Percentiles rank a stretch among this genome's conserved stretches.
These are phyloP conservation scores for Halocynthia roretzi DNA, from an alignment of 23 tunicate genomes.

Conservation along the genomic window DNA sequence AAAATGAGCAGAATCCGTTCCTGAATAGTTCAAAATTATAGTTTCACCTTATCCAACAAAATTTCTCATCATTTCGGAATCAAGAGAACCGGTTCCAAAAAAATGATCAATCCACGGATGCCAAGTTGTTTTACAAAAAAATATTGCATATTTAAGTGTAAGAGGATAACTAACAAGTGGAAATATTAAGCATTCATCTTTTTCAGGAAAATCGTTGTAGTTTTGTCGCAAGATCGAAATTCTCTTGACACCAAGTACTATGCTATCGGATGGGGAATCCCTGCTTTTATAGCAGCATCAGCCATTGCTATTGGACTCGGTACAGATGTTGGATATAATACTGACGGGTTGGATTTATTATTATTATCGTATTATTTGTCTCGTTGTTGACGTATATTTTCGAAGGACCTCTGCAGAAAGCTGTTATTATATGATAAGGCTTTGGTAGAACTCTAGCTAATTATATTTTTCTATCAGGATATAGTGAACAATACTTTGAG, in stretches of 20 bases:
- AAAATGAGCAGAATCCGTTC: too few relatives aligned
- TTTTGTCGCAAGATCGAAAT: constrained; percentile 25
- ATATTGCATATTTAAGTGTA: too few relatives aligned
- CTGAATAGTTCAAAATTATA: too few relatives aligned
- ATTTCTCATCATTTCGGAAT: not conserved
- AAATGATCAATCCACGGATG: not conserved
- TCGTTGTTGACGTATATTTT: not conserved
- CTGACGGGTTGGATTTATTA: constrained; percentile 10
- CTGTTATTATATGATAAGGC: too few relatives aligned
- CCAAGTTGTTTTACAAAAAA: too few relatives aligned
- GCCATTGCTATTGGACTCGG: constrained; percentile 5
- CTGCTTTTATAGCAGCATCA: constrained; percentile 4
- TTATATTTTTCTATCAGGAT: too few relatives aligned
- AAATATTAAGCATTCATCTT: not conserved
- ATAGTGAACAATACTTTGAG: too few relatives aligned
- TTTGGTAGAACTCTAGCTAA: too few relatives aligned
- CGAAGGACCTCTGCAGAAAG: too few relatives aligned
- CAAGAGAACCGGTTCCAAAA: not conserved
- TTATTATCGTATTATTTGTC: not conserved
- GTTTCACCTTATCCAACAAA: too few relatives aligned
- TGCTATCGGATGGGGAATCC: constrained; percentile 40
- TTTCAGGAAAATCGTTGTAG: constrained; percentile 48
- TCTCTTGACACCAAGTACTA: constrained; percentile 13
- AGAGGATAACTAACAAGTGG: too few relatives aligned
- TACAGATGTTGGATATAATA: constrained; percentile 9